Evolutionary conservation across 2,113 vertebrate genomes (phyloP), one percentile per base, ranked within the genome.

Genomic region (Chinchilla lanigera): DNA sequence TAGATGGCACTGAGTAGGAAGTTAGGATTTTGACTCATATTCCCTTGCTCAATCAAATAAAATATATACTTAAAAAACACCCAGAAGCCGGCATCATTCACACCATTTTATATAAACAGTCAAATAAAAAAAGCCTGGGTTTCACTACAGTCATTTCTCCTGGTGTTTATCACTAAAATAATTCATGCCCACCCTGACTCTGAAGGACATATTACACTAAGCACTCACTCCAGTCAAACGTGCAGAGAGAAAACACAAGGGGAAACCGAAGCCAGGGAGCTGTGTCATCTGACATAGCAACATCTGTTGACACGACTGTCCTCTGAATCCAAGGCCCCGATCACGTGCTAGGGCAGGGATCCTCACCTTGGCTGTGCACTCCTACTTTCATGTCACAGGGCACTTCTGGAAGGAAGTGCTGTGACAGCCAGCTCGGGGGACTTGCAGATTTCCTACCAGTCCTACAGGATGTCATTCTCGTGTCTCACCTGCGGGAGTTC

Each of bases 401-500:
- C 98, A 98, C 92, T 73, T 98, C 97, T 98, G 98, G 98, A 98
- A 99, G 99, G 99, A 99, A 99, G 98, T 95, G 97, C 86, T 52
- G 86, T 90, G 95, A 94, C 63, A 90, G 97, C 90, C 95, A 63
- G 93, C 94, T 95, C 97, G 93, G 93, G 56, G 80, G 77, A 96
- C 97, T 93, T 96, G 97, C 97, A 98, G 98, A 98, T 98, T 99
- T 99, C 99, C 98, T 98, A 98, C 92, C 61, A n/a, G 56, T 69
- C 97, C 97, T 6, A 95, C 98, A 98, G 99, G 99, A 99, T 98
- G 98, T 97, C 97, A 98, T 98, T 98, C 98, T 97, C 90, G 97
- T 89, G 97, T 97, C 98, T 99, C 98, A 99, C 99, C 98, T 99
- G 99, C 98, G 95, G 92, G 96, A 98, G 98, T 99, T 99, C 98